These are phyloP conservation scores for Saxicola maurus DNA, from an alignment of 2,797 vertebrate genomes.

Conservation along the genomic window DNA sequence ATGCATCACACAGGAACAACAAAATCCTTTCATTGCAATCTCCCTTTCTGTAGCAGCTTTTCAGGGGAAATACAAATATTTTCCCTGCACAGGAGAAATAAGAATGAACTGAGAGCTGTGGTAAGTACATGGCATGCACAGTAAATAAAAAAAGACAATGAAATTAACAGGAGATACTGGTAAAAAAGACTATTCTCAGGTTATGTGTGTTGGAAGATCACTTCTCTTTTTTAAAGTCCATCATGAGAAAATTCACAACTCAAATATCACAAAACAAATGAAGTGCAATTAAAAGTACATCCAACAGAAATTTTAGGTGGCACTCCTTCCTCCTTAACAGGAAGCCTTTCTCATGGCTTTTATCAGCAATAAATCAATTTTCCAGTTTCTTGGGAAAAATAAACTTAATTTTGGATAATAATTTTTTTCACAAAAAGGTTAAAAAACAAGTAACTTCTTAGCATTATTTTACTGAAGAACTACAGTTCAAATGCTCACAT, in stretches of 20 bases:
- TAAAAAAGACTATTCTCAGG: not conserved
- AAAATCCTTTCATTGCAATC: not conserved
- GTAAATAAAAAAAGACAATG: not conserved
- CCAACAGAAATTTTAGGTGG: not conserved
- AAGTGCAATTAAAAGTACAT: not conserved
- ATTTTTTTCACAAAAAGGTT: not conserved
- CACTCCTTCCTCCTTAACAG: not conserved
- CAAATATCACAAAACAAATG: not conserved
- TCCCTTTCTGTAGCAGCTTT: not conserved
- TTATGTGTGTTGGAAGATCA: fast-evolving
- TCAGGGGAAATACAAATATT: not conserved
- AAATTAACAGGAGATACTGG: fast-evolving
- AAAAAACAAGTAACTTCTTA: not conserved
- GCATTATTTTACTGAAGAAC: not conserved
- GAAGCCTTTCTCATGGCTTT: not conserved
- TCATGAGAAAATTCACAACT: not conserved
- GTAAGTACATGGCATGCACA: fast-evolving
- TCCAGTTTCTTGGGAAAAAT: not conserved
- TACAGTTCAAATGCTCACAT: not conserved
- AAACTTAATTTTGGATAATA: not conserved
- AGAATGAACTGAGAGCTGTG: not conserved
- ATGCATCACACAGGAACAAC: not conserved
- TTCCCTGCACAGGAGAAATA: not conserved
- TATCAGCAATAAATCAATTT: not conserved
- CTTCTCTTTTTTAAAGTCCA: not conserved